A percentile compares a stretch with the other conserved stretches of the same genome.
These are phyloP conservation scores for Chaenodraco wilsoni DNA, from an alignment of 2,797 vertebrate genomes.

Conservation along the genomic window DNA sequence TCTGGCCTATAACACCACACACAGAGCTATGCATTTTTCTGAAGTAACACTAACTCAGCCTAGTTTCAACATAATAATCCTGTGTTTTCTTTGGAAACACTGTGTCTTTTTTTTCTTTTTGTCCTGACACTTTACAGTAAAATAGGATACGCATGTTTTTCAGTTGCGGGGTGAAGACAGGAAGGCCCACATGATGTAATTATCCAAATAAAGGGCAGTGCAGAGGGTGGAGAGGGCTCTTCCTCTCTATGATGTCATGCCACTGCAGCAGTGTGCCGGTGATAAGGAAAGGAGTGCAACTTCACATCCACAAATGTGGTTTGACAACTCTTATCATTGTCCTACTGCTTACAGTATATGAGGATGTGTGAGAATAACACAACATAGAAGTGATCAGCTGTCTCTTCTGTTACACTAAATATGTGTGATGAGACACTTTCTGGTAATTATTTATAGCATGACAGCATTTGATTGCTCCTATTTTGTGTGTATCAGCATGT, in stretches of 20 bases:
- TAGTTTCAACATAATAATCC: neutral
- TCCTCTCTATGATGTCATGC: slow-evolving; percentile 74
- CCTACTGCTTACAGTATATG: slow-evolving; percentile 25
- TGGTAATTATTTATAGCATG: slow-evolving; percentile 31
- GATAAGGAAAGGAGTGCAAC: slow-evolving; percentile 73
- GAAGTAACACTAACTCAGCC: neutral
- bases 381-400: slow-evolving; percentile 17
- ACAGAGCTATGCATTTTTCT: neutral
- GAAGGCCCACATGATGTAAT: slow-evolving; percentile 63
- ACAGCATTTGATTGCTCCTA: slow-evolving; percentile 33
- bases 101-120: neutral
- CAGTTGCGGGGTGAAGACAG: slow-evolving; percentile 8
- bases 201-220: slow-evolving; percentile 32
- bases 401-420: slow-evolving; percentile 20
- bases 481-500: neutral
- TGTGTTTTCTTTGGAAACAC: neutral
- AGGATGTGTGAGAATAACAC: slow-evolving; percentile 37
- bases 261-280: slow-evolving; percentile 62
- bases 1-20: neutral
- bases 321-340: slow-evolving; percentile 58
- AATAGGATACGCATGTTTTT: slow-evolving; percentile 7
- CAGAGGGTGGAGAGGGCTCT: slow-evolving; percentile 51
- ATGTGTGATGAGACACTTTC: neutral
- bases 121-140: neutral
- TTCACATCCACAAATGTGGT: slow-evolving; percentile 73